Conservation (phyloP, 1,140 invertebrate genomes). For the Vollenhovia emeryi region DNA sequence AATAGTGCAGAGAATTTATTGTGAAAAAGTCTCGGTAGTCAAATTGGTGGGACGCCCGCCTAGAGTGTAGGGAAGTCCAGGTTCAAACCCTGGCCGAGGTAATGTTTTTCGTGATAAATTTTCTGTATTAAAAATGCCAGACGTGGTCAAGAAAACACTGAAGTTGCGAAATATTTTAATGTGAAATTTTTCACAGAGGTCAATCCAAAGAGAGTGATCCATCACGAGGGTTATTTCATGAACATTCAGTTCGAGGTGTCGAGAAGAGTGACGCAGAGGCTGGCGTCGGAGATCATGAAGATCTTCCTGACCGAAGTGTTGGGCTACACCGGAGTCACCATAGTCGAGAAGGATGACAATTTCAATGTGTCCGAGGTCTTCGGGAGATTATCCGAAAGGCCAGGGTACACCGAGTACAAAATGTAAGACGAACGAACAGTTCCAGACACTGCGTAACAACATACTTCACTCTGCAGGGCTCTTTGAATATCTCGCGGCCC, state of each 20-base stretch:
- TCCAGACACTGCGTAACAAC: neutral
- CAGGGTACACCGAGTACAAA: neutral
- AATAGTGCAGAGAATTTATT: no score
- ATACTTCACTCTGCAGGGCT: neutral
- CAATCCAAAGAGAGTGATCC: constrained; percentile 76
- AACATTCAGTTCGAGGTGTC: constrained; percentile 86
- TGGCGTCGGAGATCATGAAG: constrained; percentile 88
- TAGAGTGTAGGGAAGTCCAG: no score
- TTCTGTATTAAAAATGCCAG: no score
- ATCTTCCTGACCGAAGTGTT: constrained; percentile 89
- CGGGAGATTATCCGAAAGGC: constrained; percentile 68
- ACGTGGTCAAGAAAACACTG: no score
- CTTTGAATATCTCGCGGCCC: neutral
- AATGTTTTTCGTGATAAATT: no score
- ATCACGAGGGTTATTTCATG: constrained; percentile 72
- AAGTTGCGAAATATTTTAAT: neutral
- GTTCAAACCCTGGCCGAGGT: no score
- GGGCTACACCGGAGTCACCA: constrained; percentile 87
- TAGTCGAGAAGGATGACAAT: constrained; percentile 83
- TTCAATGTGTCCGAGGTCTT: constrained; percentile 82
- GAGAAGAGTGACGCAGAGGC: constrained; percentile 86
- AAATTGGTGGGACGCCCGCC: no score
- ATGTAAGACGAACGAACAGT: constrained; percentile 63
- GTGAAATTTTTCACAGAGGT: constrained; percentile 73
- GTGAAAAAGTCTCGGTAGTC: no score